Conservation (phyloP, 2,797 vertebrate species). For the Coilia nasus region DNA sequence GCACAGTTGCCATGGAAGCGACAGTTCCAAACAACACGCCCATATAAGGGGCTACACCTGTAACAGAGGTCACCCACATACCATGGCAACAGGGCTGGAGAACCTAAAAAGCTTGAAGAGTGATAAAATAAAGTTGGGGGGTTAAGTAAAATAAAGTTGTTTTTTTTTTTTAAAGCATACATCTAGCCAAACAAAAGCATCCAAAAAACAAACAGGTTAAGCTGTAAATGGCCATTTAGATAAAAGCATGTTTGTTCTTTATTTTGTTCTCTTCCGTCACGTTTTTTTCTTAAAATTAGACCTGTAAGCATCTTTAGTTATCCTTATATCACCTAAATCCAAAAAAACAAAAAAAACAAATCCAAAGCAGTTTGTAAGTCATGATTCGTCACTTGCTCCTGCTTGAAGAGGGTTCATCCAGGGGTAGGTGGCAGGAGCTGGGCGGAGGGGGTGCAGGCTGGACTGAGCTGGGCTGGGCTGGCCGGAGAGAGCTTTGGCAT, state of each 20-base stretch:
- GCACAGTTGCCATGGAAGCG: neutral
- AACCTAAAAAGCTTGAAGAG: neutral
- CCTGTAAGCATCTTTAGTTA: constrained; percentile 42
- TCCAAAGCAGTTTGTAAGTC: constrained; percentile 35
- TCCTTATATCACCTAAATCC: constrained; percentile 35
- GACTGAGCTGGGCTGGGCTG: constrained; percentile 42
- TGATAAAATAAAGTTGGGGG: neutral
- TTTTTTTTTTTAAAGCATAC: neutral
- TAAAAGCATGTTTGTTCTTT: constrained; percentile 47
- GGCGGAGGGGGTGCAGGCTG: neutral
- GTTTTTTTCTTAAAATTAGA: constrained; percentile 46
- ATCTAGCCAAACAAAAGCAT: constrained; percentile 35
- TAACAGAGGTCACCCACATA: neutral
- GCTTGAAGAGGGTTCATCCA: constrained; percentile 37
- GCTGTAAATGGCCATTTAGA: constrained; percentile 60
- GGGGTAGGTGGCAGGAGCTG: constrained; percentile 45
- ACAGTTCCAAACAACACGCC: neutral
- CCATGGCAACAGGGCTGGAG: neutral
- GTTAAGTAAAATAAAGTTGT: neutral
- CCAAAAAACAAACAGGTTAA: constrained; percentile 56
- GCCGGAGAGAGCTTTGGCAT: constrained; percentile 87
- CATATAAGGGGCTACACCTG: neutral
- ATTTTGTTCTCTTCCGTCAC: constrained; percentile 51
- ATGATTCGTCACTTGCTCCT: constrained; percentile 48
- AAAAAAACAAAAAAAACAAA: constrained; percentile 14